Base-by-base conservation (phyloP, 2,888 invertebrate genomes). In the Gortyna flavago region DNA sequence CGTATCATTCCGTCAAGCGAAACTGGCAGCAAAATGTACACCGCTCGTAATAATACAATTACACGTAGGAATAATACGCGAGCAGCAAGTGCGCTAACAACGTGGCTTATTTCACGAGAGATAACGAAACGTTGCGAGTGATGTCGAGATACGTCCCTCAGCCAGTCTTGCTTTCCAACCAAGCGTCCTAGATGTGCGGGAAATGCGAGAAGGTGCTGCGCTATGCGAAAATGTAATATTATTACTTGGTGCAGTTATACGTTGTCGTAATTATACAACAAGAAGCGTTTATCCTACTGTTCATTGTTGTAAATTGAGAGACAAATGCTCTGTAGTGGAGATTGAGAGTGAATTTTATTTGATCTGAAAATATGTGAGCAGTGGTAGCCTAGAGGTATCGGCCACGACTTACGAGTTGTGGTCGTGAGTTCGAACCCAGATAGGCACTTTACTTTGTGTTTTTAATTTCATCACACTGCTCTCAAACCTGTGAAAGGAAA, bases 21-120 rank as follows among this genome's bases (percentile, higher is more conserved):
- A 72, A 83, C 71, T 75, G 75, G 41, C 64, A 69, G 72, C 67
- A 62, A 79, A 79, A 69, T 67, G 68, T 76, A 77, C 66, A 65
- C 65, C 67, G 73, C 75, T 59, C 73, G 80, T 84, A 70, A 72
- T 85, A 81, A 81, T 82, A 82, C 72, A 82, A 87, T 87, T 83
- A 87, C 72, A 74, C 71, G 80, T 77, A 68, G 64, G 68, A 70
- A 73, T 85, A 85, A 77, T 87, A 75, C 62, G 70, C 76, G 72
- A 77, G 68, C 61, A 77, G 81, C 75, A 68, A 80, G 88, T 70
- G 76, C 72, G 80, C 79, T 83, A 79, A 85, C 85, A 77, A 79
- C 62, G 78, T 83, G 78, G 68, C 80, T 82, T 81, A 79, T 76
- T 77, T 83, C 81, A 86, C 48, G 75, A 16, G 67, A 88, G 85